A percentile compares a stretch with the other conserved stretches of the same genome.
Evolutionary conservation across 2,113 vertebrate genomes (phyloP).

Genomic region (Neodon shergylaensis): DNA sequence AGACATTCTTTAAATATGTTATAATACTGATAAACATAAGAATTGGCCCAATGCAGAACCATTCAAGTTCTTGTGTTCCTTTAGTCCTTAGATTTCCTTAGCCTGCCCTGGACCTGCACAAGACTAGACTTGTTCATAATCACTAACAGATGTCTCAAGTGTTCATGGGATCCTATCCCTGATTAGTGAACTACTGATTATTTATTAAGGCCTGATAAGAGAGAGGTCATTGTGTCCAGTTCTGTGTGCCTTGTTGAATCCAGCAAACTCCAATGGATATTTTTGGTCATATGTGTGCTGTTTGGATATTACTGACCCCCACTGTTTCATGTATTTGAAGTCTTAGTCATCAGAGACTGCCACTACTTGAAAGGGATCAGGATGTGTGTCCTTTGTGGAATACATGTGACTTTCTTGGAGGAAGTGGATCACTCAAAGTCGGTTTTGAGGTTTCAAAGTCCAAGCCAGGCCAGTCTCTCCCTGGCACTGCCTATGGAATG

Average conservation of each 20-base stretch:
- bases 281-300: fast-evolving
- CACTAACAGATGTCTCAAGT: not conserved
- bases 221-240: not conserved
- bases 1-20: not conserved
- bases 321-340: not conserved
- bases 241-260: no score
- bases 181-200: not conserved
- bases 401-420: not conserved
- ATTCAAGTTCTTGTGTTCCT: not conserved
- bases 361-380: not conserved
- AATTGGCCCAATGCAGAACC: not conserved
- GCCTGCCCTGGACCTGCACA: not conserved
- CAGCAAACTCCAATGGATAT: not conserved
- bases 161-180: not conserved
- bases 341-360: not conserved
- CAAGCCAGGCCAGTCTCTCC: not conserved
- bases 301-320: not conserved
- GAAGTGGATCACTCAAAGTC: not conserved
- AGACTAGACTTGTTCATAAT: not conserved
- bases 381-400: not conserved
- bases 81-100: not conserved
- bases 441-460: not conserved
- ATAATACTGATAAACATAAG: no score
- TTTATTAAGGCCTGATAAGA: not conserved
- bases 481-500: not conserved